Evolutionary conservation across 2,888 invertebrate species (phyloP).

Genomic region (Hylaea fasciaria): DNA sequence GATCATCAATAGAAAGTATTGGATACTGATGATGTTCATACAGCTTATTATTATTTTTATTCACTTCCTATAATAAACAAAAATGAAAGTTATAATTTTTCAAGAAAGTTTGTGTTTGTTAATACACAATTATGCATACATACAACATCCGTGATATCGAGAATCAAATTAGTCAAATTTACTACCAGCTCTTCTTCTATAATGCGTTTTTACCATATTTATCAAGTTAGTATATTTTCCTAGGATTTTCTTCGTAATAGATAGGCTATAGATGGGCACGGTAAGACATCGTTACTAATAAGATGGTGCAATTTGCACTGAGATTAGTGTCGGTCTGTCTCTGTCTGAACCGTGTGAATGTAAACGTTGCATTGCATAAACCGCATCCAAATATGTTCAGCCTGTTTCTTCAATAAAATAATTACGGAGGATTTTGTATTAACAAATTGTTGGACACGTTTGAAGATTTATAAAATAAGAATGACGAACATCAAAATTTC

Average conservation of each 20-base stretch:
- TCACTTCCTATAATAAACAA: no score
- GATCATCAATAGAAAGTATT: no score
- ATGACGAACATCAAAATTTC: no score
- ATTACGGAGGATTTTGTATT: no score
- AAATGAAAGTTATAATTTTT: no score
- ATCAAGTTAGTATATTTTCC: constrained; percentile 14
- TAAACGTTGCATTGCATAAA: not conserved
- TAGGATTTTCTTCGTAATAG: constrained; percentile 13
- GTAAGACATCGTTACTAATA: constrained; percentile 9
- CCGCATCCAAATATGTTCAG: constrained; percentile 1
- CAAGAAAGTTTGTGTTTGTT: no score
- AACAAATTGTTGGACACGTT: no score
- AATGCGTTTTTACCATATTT: constrained; percentile 11
- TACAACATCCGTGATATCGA: no score
- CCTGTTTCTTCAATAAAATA: not conserved
- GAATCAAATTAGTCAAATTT: not conserved
- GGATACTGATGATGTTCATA: no score
- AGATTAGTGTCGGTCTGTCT: constrained; percentile 1
- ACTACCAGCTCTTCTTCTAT: not conserved
- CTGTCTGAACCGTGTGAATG: constrained; percentile 4
- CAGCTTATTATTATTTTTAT: no score
- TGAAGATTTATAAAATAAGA: no score
- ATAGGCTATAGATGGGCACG: constrained; percentile 13
- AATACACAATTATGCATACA: no score
- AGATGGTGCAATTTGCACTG: constrained; percentile 11